These are phyloP conservation scores for Squalus acanthias DNA, from an alignment of 2,797 vertebrate species.

Conservation along the genomic window DNA sequence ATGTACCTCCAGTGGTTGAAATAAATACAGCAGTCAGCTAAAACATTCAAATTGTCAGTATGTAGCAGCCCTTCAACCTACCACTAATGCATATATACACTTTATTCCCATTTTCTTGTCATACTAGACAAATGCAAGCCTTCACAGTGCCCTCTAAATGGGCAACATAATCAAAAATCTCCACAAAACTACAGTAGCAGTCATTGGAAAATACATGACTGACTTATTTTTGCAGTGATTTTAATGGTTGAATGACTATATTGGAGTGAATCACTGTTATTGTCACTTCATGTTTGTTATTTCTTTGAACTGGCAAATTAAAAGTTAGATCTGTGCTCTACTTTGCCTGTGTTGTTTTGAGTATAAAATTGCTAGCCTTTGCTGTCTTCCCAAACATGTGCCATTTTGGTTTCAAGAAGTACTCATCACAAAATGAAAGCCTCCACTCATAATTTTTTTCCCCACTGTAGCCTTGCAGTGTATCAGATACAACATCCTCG, in stretches of 20 bases:
- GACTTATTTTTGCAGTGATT: background rate
- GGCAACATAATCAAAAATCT: slow-evolving; percentile 15
- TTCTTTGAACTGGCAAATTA: background rate
- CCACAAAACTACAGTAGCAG: slow-evolving; percentile 13
- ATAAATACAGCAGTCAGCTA: background rate
- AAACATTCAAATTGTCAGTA: slow-evolving; percentile 23
- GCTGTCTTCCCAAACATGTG: background rate
- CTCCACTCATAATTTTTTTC: background rate
- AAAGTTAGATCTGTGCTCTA: background rate
- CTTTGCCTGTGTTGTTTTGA: background rate
- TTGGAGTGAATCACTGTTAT: background rate
- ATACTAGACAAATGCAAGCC: slow-evolving; percentile 2
- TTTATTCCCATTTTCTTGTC: slow-evolving; percentile 30
- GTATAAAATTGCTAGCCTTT: slow-evolving; percentile 24
- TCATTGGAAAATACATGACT: slow-evolving; percentile 12
- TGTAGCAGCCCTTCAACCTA: background rate
- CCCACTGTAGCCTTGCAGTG: background rate
- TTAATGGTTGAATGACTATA: slow-evolving; percentile 24
- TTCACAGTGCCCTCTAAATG: slow-evolving; percentile 14
- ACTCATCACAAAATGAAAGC: background rate
- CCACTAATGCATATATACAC: background rate
- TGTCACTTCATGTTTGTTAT: background rate
- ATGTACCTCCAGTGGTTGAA: background rate
- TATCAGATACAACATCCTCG: background rate
- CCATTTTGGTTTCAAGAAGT: slow-evolving; percentile 11